These are phyloP conservation scores for Puma concolor DNA, from an alignment of 2,113 vertebrate species.

Conservation along the genomic window DNA sequence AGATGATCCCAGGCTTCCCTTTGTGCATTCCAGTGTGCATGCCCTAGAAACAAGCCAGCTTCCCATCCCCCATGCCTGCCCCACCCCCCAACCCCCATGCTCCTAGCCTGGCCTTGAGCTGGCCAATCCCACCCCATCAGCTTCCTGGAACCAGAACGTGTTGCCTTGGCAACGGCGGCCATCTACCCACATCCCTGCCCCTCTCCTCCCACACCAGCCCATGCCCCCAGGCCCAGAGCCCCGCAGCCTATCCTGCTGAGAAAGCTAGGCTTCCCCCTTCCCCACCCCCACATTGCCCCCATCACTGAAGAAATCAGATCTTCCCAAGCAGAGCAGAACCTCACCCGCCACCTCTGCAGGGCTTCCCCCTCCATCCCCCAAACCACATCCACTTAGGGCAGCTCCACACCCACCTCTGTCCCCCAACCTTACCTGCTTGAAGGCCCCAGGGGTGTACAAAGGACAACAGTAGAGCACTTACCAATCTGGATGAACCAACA, in stretches of 20 bases:
- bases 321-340: not conserved
- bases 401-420: slow-evolving; percentile 10
- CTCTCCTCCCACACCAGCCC: not conserved
- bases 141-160: slow-evolving; percentile 26
- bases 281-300: not conserved
- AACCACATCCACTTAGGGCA: slow-evolving; percentile 61
- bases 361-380: slow-evolving; percentile 57
- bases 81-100: not conserved
- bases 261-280: slow-evolving; percentile 41
- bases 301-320: slow-evolving; percentile 55
- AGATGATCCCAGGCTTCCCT: not conserved
- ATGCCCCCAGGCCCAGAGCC: not conserved
- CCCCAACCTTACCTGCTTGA: not conserved
- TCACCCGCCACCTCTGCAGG: not conserved
- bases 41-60: not conserved
- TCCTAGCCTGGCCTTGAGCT: not conserved
- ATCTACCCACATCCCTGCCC: not conserved
- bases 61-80: not conserved
- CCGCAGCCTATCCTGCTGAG: not conserved
- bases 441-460: not conserved
- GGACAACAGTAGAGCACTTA: slow-evolving; percentile 53
- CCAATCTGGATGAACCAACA: not conserved
- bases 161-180: not conserved
- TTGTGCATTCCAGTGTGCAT: not conserved
- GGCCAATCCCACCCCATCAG: not conserved